Evolutionary conservation across 2,888 invertebrate genomes (phyloP).

Genomic region (Boloria selene): DNA sequence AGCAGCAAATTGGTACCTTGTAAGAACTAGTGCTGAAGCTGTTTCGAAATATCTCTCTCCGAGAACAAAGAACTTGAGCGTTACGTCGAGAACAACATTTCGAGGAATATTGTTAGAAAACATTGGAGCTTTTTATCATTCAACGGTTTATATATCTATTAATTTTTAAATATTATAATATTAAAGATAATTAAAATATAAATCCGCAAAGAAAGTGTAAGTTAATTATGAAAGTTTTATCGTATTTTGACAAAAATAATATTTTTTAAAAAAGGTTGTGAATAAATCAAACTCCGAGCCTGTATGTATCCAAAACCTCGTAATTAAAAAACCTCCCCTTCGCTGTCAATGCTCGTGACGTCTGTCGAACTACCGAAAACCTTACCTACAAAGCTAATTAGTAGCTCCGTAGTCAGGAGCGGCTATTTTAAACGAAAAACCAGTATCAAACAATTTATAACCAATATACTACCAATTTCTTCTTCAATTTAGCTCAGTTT

Average conservation of each 20-base stretch:
- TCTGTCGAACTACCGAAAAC: constrained; percentile 42
- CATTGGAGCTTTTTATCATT: too few species aligned
- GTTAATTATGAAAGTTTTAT: too few species aligned
- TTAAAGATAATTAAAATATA: neutral
- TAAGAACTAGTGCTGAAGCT: constrained; percentile 23
- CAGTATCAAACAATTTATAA: too few species aligned
- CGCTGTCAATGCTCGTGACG: constrained; percentile 40
- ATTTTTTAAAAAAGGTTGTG: neutral
- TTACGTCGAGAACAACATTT: neutral
- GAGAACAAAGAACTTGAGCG: constrained; percentile 17
- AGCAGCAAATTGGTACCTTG: constrained; percentile 35
- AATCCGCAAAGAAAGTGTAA: too few species aligned
- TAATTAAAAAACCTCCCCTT: constrained; percentile 44
- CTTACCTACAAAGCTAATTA: constrained; percentile 44
- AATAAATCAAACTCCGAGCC: constrained; percentile 19
- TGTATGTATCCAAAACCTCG: constrained; percentile 34
- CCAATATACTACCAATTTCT: too few species aligned
- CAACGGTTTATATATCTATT: too few species aligned
- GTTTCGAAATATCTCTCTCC: constrained; percentile 17
- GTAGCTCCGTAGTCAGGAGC: constrained; percentile 4
- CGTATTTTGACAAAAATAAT: too few species aligned
- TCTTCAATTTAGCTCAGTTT: too few species aligned
- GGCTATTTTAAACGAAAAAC: constrained; percentile 19
- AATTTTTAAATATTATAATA: too few species aligned
- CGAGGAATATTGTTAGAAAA: too few species aligned